Percentiles rank a stretch among this genome's conserved stretches.
phyloP scores from a whole-genome alignment of 2,888 invertebrate species.

The Ochropleura leucogaster region DNA sequence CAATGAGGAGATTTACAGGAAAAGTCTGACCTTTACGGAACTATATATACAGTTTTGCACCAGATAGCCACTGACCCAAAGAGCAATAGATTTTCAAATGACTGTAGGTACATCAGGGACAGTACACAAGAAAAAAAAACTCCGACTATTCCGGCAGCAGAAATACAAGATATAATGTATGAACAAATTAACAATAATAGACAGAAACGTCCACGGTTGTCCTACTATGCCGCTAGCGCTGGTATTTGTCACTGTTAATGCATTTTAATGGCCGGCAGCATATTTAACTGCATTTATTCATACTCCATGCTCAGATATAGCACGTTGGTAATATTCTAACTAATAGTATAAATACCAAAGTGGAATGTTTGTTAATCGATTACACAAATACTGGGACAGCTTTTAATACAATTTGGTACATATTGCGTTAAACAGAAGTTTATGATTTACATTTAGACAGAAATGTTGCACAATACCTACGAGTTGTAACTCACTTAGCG shows the following conservation, averaged over 20 bases:
- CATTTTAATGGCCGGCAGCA: slow-evolving; percentile 57
- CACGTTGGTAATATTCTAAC: slow-evolving; percentile 52
- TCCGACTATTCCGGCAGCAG: not conserved
- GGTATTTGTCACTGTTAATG: slow-evolving; percentile 63
- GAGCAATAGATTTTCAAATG: not conserved
- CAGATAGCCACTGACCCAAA: not conserved
- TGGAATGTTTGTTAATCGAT: slow-evolving; percentile 54
- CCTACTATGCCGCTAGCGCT: slow-evolving; percentile 38
- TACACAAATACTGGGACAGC: slow-evolving; percentile 43
- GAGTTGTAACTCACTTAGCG: slow-evolving; percentile 4
- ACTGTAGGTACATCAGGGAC: not conserved
- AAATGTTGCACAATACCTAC: slow-evolving; percentile 1
- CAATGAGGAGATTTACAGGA: slow-evolving; percentile 23
- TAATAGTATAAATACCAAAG: slow-evolving; percentile 55
- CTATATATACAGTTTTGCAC: slow-evolving; percentile 13
- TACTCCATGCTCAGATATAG: slow-evolving; percentile 57
- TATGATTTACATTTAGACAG: slow-evolving; percentile 14
- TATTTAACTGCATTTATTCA: slow-evolving; percentile 61
- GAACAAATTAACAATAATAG: slow-evolving; percentile 30
- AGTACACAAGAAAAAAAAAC: not conserved
- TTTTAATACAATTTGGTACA: slow-evolving; percentile 38
- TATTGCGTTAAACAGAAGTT: slow-evolving; percentile 13
- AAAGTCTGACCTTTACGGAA: slow-evolving; percentile 12
- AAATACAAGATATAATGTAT: slow-evolving; percentile 23
- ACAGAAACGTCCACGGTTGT: slow-evolving; percentile 38